These are phyloP conservation scores for Hippocampus barbouri DNA, from an alignment of 2,113 vertebrate genomes.

Conservation along the genomic window DNA sequence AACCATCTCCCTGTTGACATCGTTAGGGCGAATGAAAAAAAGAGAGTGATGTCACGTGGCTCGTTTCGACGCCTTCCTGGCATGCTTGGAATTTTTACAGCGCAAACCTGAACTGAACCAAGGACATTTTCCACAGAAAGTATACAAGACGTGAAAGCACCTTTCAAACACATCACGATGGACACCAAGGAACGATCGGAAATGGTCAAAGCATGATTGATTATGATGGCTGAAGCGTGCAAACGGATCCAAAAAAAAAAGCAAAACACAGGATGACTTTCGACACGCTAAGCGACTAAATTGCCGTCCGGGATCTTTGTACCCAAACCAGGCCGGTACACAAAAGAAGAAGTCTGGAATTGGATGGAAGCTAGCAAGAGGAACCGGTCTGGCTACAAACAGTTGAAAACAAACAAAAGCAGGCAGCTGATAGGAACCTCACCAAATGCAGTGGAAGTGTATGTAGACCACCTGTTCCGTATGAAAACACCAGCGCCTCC, in stretches of 20 bases:
- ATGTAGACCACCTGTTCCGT: slow-evolving; percentile 75
- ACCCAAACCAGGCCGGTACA: slow-evolving; percentile 21
- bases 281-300: slow-evolving; percentile 10
- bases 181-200: slow-evolving; percentile 38
- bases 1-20: neutral
- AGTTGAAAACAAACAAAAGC: slow-evolving; percentile 55
- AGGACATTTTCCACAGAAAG: neutral
- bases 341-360: slow-evolving; percentile 24
- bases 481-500: slow-evolving; percentile 79
- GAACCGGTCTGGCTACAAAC: slow-evolving; percentile 44
- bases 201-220: slow-evolving; percentile 52
- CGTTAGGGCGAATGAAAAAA: too few species aligned
- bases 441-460: slow-evolving; percentile 77
- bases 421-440: slow-evolving; percentile 70
- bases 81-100: neutral
- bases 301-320: slow-evolving; percentile 16
- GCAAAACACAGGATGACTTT: slow-evolving; percentile 37
- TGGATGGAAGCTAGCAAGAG: slow-evolving; percentile 34
- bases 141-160: neutral
- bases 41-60: neutral
- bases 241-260: slow-evolving; percentile 30
- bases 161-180: slow-evolving; percentile 34
- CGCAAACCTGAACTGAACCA: neutral
- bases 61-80: neutral
- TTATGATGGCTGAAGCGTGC: slow-evolving; percentile 49